Percentiles rank a stretch among this genome's conserved stretches.
Evolutionary conservation across 2,113 vertebrate genomes (phyloP).

Genomic region (Tretioscincus oriximinensis): DNA sequence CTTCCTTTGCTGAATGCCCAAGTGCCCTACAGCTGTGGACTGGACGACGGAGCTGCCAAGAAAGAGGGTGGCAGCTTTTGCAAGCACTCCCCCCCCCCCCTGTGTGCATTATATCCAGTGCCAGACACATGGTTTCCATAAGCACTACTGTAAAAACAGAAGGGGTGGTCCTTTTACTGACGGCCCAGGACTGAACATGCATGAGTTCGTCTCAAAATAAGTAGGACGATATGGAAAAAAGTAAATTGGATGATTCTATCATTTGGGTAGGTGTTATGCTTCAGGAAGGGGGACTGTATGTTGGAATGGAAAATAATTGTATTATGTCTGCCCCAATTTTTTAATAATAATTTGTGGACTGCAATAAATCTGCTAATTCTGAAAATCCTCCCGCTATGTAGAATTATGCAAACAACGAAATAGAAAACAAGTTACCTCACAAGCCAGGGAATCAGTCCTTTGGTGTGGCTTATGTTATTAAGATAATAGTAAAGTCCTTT

Average conservation of each 20-base stretch:
- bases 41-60: background rate
- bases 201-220: constrained; percentile 47
- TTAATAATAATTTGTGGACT: background rate
- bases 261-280: constrained; percentile 14
- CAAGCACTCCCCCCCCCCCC: background rate
- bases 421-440: background rate
- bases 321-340: background rate
- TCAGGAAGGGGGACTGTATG: background rate
- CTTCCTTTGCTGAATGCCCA: no score
- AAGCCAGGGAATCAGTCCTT: background rate
- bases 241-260: constrained; percentile 1
- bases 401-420: background rate
- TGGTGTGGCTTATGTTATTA: no score
- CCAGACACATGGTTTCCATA: constrained; percentile 39
- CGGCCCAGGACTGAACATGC: constrained; percentile 12
- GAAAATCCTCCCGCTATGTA: background rate
- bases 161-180: constrained; percentile 56
- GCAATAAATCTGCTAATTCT: background rate
- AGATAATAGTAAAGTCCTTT: no score
- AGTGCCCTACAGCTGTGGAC: background rate
- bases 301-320: background rate
- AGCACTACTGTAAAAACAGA: constrained; percentile 41
- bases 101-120: constrained; percentile 15
- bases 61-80: constrained; percentile 5
- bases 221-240: constrained; percentile 7